Conservation (phyloP, 2,113 vertebrate species). For the Colossoma macropomum region DNA sequence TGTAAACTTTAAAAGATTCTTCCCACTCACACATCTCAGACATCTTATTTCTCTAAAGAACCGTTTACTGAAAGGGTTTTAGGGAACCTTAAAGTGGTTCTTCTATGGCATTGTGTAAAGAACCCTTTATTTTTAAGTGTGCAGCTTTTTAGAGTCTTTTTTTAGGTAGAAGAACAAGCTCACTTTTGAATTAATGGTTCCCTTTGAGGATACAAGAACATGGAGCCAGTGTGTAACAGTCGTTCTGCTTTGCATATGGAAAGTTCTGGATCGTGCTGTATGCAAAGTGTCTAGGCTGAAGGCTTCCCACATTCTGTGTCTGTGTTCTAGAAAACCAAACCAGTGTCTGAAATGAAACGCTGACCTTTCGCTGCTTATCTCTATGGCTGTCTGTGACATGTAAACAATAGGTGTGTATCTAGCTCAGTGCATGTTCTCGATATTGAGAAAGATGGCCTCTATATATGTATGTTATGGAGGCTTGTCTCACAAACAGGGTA, state of each 20-base stretch:
- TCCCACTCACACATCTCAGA: too few species aligned
- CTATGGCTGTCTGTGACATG: neutral
- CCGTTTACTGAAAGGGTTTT: too few species aligned
- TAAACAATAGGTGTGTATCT: constrained; percentile 6
- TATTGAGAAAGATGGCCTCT: neutral
- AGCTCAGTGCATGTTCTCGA: neutral
- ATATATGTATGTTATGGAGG: neutral
- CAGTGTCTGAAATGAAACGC: constrained; percentile 22
- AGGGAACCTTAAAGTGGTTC: too few species aligned
- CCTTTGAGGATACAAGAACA: constrained; percentile 11
- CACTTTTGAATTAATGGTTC: neutral
- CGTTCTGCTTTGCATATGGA: constrained; percentile 49
- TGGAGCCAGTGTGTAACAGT: constrained; percentile 21
- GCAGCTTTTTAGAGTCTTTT: neutral
- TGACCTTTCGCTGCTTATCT: constrained; percentile 36
- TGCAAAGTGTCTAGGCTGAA: constrained; percentile 17
- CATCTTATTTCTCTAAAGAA: too few species aligned
- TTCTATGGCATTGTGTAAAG: too few species aligned
- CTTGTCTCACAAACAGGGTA: neutral
- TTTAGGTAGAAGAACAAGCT: neutral
- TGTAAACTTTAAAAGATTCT: too few species aligned
- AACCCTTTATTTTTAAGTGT: too few species aligned
- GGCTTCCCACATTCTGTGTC: neutral
- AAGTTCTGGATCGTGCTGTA: constrained; percentile 30
- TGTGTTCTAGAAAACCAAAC: constrained; percentile 15